Conservation (phyloP, 2,888 invertebrate species). For the Cryptus armator region DNA sequence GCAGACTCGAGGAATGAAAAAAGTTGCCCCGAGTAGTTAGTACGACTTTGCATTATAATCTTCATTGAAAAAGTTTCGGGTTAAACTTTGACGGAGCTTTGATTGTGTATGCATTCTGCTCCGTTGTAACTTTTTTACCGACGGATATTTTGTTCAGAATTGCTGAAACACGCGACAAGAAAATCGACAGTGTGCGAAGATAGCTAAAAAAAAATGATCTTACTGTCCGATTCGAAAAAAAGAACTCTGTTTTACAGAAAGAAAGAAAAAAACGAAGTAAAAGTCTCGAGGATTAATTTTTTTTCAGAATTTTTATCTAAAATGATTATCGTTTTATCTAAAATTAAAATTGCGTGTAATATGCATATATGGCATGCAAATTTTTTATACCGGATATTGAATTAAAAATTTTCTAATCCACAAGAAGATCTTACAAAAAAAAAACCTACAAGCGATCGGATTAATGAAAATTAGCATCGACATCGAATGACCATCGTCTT, state of each 20-base stretch:
- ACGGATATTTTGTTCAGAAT: background rate
- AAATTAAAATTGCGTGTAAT: no score
- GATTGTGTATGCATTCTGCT: constrained; percentile 62
- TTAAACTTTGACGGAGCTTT: constrained; percentile 64
- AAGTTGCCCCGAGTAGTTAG: constrained; percentile 80
- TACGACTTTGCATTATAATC: constrained; percentile 79
- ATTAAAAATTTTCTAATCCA: background rate
- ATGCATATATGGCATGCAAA: no score
- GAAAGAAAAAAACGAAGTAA: no score
- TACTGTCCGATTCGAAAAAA: background rate
- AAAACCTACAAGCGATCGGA: background rate
- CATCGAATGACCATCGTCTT: no score
- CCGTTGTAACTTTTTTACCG: background rate
- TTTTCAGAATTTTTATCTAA: no score
- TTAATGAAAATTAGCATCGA: no score
- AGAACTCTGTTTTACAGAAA: no score
- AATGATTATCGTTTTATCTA: no score
- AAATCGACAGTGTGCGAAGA: background rate
- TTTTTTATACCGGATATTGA: background rate
- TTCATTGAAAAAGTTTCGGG: constrained; percentile 84
- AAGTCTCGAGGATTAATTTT: no score
- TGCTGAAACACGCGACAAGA: background rate
- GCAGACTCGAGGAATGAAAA: constrained; percentile 63
- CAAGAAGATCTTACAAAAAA: background rate
- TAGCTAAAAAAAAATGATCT: background rate